phyloP scores from a whole-genome alignment of 2,888 invertebrate genomes.

The Lepidonotus clava region DNA sequence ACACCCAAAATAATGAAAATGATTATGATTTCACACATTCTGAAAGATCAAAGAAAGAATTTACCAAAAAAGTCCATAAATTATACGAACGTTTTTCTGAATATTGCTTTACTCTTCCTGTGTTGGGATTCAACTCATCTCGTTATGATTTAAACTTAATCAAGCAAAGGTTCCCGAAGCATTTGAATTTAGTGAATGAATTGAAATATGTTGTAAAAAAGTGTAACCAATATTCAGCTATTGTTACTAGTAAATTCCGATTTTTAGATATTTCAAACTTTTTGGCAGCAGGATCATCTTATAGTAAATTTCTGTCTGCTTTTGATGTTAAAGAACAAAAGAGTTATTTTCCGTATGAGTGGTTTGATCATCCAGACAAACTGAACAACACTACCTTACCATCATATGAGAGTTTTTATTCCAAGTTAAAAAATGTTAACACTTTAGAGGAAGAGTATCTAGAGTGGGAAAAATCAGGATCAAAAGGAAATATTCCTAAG shows the following conservation, averaged over 20 bases:
- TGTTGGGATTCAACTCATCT: not conserved
- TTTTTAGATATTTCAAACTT: constrained; percentile 17
- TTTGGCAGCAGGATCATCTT: constrained; percentile 15
- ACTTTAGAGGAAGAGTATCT: not conserved
- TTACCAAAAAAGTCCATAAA: not conserved
- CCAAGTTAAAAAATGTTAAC: not conserved
- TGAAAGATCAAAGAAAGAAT: not conserved
- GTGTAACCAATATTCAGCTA: not conserved
- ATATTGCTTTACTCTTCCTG: not conserved
- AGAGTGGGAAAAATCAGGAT: not conserved
- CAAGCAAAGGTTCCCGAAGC: not conserved
- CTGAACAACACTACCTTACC: not conserved
- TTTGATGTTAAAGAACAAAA: not conserved
- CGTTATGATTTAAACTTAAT: constrained; percentile 29
- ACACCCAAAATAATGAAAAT: too few species aligned
- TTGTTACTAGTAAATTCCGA: not conserved
- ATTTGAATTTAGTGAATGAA: not conserved
- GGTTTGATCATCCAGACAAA: constrained; percentile 30
- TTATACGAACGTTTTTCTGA: not conserved
- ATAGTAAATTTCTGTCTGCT: constrained; percentile 6
- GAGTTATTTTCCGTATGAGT: constrained; percentile 48
- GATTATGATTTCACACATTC: not conserved
- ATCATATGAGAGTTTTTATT: constrained; percentile 18
- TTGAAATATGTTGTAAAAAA: not conserved
- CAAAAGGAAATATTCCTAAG: not conserved